Conservation (phyloP, 2,113 vertebrate genomes). For the Dunckerocampus dactyliophorus region DNA sequence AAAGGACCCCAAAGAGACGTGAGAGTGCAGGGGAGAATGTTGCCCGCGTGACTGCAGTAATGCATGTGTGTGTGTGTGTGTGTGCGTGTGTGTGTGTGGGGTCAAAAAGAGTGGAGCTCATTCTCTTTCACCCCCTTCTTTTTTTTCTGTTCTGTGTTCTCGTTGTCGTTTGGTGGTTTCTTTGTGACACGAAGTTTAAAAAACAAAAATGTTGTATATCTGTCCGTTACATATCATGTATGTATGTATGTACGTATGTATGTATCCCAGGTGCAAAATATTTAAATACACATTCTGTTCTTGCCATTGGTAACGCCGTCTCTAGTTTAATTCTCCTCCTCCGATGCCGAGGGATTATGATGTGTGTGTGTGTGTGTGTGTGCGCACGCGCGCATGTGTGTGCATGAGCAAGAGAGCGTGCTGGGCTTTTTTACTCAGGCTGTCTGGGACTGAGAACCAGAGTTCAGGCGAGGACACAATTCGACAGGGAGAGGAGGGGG, state of each 20-base stretch:
- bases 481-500: constrained; percentile 61
- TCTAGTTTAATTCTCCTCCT: constrained; percentile 48
- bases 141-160: constrained; percentile 81
- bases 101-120: constrained; percentile 62
- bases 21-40: constrained; percentile 41
- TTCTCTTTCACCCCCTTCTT: constrained; percentile 70
- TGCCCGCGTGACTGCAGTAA: constrained; percentile 52
- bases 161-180: constrained; percentile 80
- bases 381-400: constrained; percentile 1
- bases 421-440: constrained; percentile 43
- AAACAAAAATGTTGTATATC: constrained; percentile 77
- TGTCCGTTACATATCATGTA: constrained; percentile 84
- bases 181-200: constrained; percentile 66
- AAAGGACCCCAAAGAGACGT: constrained; percentile 69
- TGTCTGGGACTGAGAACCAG: constrained; percentile 52
- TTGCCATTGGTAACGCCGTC: constrained; percentile 77
- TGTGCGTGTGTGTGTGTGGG: constrained; percentile 43
- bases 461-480: constrained; percentile 68
- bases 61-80: constrained; percentile 53
- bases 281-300: constrained; percentile 84
- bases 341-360: constrained; percentile 37
- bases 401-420: constrained; percentile 21
- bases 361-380: constrained; percentile 23
- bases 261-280: constrained; percentile 81
- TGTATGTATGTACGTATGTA: constrained; percentile 10